Percentiles rank a stretch among this genome's conserved stretches.
phyloP scores from a whole-genome alignment of 2,797 vertebrate genomes.

The Steatocranus sp. region DNA sequence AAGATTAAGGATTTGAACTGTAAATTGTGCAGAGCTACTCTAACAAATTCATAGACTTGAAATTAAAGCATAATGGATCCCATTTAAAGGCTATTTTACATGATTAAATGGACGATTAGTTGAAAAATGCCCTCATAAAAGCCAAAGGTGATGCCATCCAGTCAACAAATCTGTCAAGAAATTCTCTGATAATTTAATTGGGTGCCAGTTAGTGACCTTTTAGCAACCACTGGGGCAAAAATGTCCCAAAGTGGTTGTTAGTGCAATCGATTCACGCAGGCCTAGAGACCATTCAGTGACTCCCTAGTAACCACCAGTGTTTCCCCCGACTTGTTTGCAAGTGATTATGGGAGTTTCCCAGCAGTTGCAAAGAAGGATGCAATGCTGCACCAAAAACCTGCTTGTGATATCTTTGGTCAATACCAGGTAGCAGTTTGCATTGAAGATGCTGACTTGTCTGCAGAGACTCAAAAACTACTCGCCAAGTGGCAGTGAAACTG shows the following conservation, averaged over 20 bases:
- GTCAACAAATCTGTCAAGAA: background rate
- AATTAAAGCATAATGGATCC: background rate
- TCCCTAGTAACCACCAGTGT: background rate
- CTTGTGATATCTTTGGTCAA: background rate
- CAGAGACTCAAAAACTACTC: background rate
- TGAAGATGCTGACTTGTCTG: background rate
- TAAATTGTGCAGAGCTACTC: background rate
- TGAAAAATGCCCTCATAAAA: background rate
- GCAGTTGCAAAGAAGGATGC: background rate
- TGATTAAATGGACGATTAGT: background rate
- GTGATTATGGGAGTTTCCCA: background rate
- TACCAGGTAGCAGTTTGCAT: background rate
- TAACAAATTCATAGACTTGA: background rate
- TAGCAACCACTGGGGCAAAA: background rate
- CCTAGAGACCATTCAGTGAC: background rate
- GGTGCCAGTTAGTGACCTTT: background rate
- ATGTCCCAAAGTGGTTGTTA: background rate
- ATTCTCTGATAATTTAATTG: background rate
- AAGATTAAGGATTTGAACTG: background rate
- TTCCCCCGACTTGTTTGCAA: background rate
- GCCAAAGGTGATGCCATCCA: background rate
- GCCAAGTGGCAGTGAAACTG: background rate
- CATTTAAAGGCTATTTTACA: background rate
- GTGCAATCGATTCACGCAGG: background rate
- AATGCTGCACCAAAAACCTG: background rate